Base-by-base conservation (phyloP, 2,888 invertebrate genomes). In the Cephus sareptanus region DNA sequence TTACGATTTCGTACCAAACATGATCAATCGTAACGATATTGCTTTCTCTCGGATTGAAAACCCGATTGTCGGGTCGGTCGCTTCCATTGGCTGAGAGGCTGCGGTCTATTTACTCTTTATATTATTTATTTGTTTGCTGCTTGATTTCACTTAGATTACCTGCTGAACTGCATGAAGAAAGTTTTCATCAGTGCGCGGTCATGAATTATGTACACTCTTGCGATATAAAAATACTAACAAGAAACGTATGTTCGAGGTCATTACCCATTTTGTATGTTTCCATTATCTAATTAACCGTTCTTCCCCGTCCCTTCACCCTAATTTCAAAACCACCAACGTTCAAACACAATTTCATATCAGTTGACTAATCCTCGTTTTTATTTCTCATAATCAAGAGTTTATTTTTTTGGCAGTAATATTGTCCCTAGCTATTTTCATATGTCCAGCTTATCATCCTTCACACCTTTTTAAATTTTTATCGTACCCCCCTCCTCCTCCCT, bases 351-450 rank as follows among this genome's bases (percentile, higher is more conserved):
- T 15, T 37, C 37, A 4, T 37, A 86, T 86, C 87, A 88, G 85
- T 89, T 85, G 87, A 88, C 86, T 89, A 89, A 87, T 87, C 37
- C 37, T 37, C 37, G 37, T 13, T 37, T 37, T 13, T 37, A 37
- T 15, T 37, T 15, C 13, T 86, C 86, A 87, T 87, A 88, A 87
- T 89, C 87, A 82, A 90, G 87, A 37, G 37, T 37, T 37, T 37
- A 4, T 91, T 91, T 37, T 37, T 91, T 91, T 91, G 91, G 91
- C 91, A 91, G 90, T 91, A 89, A 88, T 91, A 91, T 91, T 91
- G 90, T 91, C 91, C 88, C 89, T 89, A 90, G 85, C 89, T 89
- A 88, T 86, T 86, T 81, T 82, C 85, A 81, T 83, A 76, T 79
- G 80, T 82, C 81, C 82, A 82, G 81, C 81, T 83, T 81, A 82